Percentiles rank a stretch among this genome's conserved stretches.
Evolutionary conservation across 2,113 vertebrate genomes (phyloP).

Genomic region (Scomber scombrus): DNA sequence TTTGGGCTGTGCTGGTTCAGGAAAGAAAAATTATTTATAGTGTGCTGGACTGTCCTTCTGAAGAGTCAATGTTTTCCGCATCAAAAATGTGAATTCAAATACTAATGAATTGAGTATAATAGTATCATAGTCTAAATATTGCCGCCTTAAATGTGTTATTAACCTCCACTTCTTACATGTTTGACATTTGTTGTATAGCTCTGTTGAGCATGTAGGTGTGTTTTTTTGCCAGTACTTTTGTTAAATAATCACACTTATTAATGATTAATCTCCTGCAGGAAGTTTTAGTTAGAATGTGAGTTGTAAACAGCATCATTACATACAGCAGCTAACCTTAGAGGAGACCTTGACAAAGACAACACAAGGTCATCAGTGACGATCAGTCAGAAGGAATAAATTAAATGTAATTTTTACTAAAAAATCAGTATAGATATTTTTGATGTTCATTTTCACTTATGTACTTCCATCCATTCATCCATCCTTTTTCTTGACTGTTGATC

Average conservation of each 20-base stretch:
- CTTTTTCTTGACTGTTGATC: too few species aligned
- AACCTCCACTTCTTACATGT: background rate
- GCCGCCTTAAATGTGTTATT: background rate
- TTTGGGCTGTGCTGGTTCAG: background rate
- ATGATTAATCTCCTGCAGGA: constrained; percentile 28
- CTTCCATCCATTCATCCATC: too few species aligned
- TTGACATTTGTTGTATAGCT: background rate
- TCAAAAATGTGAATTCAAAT: background rate
- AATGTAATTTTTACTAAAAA: too few species aligned
- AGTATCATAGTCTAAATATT: background rate
- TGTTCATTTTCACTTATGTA: too few species aligned
- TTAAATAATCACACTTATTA: constrained; percentile 10
- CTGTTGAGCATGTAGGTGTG: background rate
- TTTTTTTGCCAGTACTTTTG: constrained; percentile 3
- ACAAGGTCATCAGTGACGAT: constrained; percentile 13
- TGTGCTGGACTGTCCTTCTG: background rate
- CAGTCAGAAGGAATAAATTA: too few species aligned
- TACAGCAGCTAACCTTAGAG: background rate
- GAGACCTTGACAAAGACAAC: constrained; percentile 26
- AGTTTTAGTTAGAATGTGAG: constrained; percentile 18
- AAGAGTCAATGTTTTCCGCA: background rate
- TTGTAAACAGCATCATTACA: constrained; percentile 50
- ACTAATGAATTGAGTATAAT: background rate
- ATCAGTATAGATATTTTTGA: too few species aligned
- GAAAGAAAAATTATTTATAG: background rate